A percentile compares a stretch with the other conserved stretches of the same genome.
phyloP scores from a whole-genome alignment of 2,888 invertebrate species.

The Helobdella robusta region DNA sequence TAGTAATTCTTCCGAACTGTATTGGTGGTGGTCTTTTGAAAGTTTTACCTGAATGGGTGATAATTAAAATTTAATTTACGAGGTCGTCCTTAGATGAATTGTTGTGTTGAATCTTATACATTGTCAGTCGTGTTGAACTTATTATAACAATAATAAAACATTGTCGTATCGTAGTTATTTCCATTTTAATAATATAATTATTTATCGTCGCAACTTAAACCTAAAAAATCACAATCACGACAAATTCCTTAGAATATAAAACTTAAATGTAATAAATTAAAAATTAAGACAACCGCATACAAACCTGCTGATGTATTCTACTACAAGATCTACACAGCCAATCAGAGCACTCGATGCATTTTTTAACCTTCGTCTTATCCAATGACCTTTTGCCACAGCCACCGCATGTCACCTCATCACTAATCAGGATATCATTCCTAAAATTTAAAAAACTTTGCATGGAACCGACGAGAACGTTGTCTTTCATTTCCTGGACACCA shows the following conservation, averaged over 20 bases:
- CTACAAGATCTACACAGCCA: conserved; percentile 34
- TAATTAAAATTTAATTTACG: too few relatives aligned
- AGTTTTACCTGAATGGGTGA: conserved; percentile 30
- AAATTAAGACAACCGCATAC: background rate
- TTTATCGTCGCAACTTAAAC: background rate
- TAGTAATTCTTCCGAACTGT: conserved; percentile 30
- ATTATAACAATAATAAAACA: too few relatives aligned
- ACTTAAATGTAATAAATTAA: too few relatives aligned
- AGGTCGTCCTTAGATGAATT: background rate
- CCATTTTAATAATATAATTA: background rate
- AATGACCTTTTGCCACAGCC: conserved; percentile 28
- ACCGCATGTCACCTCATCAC: conserved; percentile 28
- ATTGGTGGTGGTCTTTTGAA: conserved; percentile 32
- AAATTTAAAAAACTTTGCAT: conserved; percentile 32
- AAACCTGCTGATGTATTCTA: conserved; percentile 28
- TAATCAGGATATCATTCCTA: conserved; percentile 23
- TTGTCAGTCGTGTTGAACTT: background rate
- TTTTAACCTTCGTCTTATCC: conserved; percentile 22
- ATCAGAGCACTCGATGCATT: conserved; percentile 35
- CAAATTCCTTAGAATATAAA: background rate
- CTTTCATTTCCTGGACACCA: conserved; percentile 31
- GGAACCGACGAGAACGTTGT: conserved; percentile 33
- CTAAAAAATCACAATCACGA: background rate
- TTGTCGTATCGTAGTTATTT: too few relatives aligned
- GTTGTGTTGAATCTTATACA: background rate